Evolutionary conservation across 2,113 vertebrate genomes (phyloP).

Genomic region (Amazona guildingii): DNA sequence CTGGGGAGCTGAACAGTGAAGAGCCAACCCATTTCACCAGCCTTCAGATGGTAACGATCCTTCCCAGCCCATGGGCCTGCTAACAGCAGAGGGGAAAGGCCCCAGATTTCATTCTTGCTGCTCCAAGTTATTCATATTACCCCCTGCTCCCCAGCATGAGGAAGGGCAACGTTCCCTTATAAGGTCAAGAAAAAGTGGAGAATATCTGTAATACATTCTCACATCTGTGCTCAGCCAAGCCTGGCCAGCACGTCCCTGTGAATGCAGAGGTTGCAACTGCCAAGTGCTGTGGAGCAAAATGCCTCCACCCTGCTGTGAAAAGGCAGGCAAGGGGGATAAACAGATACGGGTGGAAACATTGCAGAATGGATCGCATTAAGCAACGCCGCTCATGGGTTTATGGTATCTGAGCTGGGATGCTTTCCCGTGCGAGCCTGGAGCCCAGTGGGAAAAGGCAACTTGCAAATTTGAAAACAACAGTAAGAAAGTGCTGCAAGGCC

Average conservation of each 20-base stretch:
- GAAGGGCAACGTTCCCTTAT: conserved; percentile 23
- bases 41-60: neutral
- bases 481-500: neutral
- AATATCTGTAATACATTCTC: conserved; percentile 40
- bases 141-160: neutral
- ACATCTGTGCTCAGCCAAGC: conserved; percentile 37
- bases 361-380: neutral
- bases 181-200: conserved; percentile 44
- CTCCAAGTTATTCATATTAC: neutral
- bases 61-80: neutral
- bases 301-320: conserved; percentile 37
- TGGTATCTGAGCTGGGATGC: neutral
- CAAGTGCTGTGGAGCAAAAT: conserved; percentile 12
- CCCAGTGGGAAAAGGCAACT: neutral
- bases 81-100: neutral
- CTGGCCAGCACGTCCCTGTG: conserved; percentile 18
- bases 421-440: neutral
- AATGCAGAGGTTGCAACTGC: neutral
- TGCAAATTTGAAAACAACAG: neutral
- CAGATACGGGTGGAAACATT: neutral
- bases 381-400: neutral
- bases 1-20: neutral
- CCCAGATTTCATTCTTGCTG: conserved; percentile 40
- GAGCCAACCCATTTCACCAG: neutral
- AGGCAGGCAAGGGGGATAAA: conserved; percentile 10